Conservation (phyloP, 2,888 invertebrate species). For the Pseudococcus jackbeardsleyi region DNA sequence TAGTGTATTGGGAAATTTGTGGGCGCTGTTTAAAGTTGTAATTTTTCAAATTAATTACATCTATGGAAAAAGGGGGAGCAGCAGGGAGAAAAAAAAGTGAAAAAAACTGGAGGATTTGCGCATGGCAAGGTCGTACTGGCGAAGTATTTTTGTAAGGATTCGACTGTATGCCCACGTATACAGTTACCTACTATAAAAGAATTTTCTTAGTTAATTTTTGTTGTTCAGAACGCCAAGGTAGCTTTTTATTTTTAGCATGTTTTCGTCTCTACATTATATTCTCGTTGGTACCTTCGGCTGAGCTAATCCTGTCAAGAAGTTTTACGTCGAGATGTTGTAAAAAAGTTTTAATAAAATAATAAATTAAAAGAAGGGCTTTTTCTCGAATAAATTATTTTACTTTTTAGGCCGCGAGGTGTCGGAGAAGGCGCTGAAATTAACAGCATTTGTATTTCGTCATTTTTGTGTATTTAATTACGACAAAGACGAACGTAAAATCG, state of each 20-base stretch:
- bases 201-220: constrained; percentile 13
- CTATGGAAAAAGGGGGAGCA: neutral
- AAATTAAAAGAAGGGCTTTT: constrained; percentile 24
- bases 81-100: neutral
- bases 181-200: neutral
- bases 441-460: neutral
- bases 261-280: constrained; percentile 5
- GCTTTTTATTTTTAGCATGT: constrained; percentile 39
- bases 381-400: constrained; percentile 32
- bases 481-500: too few species aligned
- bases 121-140: neutral
- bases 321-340: constrained; percentile 29
- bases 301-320: constrained; percentile 25
- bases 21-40: constrained; percentile 29
- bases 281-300: neutral
- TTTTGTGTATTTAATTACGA: neutral
- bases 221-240: neutral
- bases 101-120: constrained; percentile 16
- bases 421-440: neutral
- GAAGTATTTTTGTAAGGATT: constrained; percentile 27
- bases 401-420: neutral
- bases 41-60: constrained; percentile 22
- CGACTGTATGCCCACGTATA: neutral
- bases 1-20: constrained; percentile 27
- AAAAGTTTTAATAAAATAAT: constrained; percentile 49